Evolutionary conservation across 2,888 invertebrate species (phyloP), one percentile per base, ranked within the genome.

Genomic region (Actias luna): DNA sequence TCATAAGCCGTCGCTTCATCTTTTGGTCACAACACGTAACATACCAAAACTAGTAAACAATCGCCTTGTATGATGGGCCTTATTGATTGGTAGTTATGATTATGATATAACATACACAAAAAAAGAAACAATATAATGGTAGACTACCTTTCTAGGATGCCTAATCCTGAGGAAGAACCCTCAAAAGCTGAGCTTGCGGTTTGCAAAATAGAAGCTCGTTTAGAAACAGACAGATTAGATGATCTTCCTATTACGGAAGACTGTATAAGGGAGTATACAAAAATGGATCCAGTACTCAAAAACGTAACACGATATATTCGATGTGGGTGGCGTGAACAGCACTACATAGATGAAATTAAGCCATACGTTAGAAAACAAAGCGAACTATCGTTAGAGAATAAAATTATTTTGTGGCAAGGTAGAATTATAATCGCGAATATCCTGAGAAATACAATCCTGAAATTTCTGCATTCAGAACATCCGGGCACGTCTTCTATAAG

Each of bases 1-100:
- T n/a, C n/a, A 0, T 29, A 65, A 64, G 46, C 64, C 62, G 5
- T 25, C 60, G n/a, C 60, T 64, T n/a, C 42, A 65, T 22, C 58
- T 65, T 1, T 55, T 64, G 39, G 65, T 60, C 10, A 12, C 64
- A n/a, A 60, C 58, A 27, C 65, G 60, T 12, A 65, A 64, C 18
- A 46, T 65, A 5, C 60, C 63, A 14, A 65, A 65, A 50, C 5
- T 63, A 12, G 65, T 55, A 5, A 65, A 65, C 29, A 65, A 65
- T 57, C 42, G 65, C 33, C 52, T 63, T 0, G 63, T 63, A 22
- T 46, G 63, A 25, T 63, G 62, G 63, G 61, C 60, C 16, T 10
- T 61, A 27, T 42, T 62, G 16, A 64, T 60, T 33, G 18, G 60
- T 16, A 60, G 52, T 22, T 60, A 60, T 60, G 18, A 60, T 10